Evolutionary conservation across 1,140 invertebrate species (phyloP).

Genomic region (Bombus confusus): DNA sequence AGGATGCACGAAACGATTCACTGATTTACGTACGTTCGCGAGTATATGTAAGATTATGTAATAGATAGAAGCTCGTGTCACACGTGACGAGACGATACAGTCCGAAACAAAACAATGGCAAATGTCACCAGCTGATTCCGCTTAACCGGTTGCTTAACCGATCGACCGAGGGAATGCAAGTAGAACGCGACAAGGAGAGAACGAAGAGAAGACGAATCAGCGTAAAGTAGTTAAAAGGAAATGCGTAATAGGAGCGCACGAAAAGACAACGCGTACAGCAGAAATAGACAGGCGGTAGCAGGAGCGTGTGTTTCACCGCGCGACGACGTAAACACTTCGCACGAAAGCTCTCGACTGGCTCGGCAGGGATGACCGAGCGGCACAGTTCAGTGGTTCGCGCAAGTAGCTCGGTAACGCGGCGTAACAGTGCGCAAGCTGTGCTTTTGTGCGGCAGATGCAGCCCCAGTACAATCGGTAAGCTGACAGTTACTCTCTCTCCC

Average conservation of each 20-base stretch:
- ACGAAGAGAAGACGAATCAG: neutral
- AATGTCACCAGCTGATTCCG: constrained; percentile 45
- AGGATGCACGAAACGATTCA: neutral
- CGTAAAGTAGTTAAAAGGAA: neutral
- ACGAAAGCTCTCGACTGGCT: constrained; percentile 66
- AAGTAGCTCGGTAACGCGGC: constrained; percentile 65
- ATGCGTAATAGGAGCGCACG: neutral
- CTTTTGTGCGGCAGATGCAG: constrained; percentile 66
- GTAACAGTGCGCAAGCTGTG: constrained; percentile 70
- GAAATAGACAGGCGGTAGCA: neutral
- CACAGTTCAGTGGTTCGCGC: constrained; percentile 64
- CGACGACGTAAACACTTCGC: constrained; percentile 68
- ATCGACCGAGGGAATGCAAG: neutral
- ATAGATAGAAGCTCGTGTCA: neutral
- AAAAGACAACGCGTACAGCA: neutral
- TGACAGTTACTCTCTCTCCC: constrained; percentile 36
- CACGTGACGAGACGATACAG: neutral
- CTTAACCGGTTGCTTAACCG: neutral
- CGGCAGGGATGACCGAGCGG: constrained; percentile 62
- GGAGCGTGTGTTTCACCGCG: constrained; percentile 54
- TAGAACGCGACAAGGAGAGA: neutral
- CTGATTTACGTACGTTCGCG: neutral
- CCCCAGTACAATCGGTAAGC: constrained; percentile 37
- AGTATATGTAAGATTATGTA: neutral
- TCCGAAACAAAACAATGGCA: neutral